Evolutionary conservation across 2,888 invertebrate species (phyloP), one percentile per base, ranked within the genome.

Genomic region (Drosophila recens): DNA sequence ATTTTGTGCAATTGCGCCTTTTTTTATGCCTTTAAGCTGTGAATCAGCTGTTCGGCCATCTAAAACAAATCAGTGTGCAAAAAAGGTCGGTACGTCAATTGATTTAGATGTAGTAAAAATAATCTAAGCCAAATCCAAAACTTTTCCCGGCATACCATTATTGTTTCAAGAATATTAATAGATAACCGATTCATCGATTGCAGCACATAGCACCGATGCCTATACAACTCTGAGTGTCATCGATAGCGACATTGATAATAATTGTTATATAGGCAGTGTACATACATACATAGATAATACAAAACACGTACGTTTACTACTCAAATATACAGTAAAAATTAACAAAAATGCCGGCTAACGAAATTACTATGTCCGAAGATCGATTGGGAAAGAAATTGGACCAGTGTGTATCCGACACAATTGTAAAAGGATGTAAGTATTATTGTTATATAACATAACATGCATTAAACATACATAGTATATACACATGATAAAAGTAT

Each of bases 371-470:
- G 45, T 63, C 72, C 1, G 83, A 83, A 46, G 83, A 83, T 13
- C 95, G 95, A 89, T 94, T 95, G 87, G 96, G 96, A 42, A 93
- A 94, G 82, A 97, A 96, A 93, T 95, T 97, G 94, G 97, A 98
- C 92, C 95, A 96, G 90, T 98, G 98, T 93, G 92, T 97, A 51
- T 96, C 97, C 61, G 97, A 98, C 92, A 95, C 95, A 45, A 92
- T 96, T 42, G 94, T 98, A 73, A 97, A 97, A 94, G 94, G 96
- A 90, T 95, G 97, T 97, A 94, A 94, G 93, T 92, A 33, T n/a
- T 43, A n/a, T 23, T 42, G 43, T 79, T 84, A 67, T 38, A 42
- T 73, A 82, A 82, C 62, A 49, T 2, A 42, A 23, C 13, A 11
- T 34, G 15, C 9, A 8, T 34, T 15, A 36, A 49, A 38, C 40